These are phyloP conservation scores for Anadara kagoshimensis DNA, from an alignment of 1,140 invertebrate species.

Conservation along the genomic window DNA sequence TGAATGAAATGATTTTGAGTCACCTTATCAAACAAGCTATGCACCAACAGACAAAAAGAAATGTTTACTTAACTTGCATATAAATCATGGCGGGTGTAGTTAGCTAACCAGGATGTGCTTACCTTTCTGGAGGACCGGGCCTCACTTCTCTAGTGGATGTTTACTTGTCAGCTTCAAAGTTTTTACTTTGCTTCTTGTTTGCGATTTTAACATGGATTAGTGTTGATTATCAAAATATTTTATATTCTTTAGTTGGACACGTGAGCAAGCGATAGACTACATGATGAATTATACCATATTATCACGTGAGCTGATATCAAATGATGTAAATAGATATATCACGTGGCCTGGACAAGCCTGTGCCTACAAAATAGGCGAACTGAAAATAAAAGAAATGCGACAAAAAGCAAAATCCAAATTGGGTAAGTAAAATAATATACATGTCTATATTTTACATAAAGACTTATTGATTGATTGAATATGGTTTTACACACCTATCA, in stretches of 20 bases:
- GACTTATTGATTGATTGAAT: background rate
- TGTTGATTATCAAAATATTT: no score
- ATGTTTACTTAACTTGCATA: no score
- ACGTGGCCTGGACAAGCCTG: constrained; percentile 74
- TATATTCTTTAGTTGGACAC: constrained; percentile 63
- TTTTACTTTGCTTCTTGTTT: no score
- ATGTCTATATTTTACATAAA: background rate
- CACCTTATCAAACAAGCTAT: no score
- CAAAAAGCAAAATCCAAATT: constrained; percentile 52
- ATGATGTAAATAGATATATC: constrained; percentile 73
- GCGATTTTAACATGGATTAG: no score
- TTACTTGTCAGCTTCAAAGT: no score
- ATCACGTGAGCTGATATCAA: constrained; percentile 47
- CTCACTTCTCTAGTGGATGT: no score
- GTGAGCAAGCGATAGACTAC: constrained; percentile 70
- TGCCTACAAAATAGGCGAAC: constrained; percentile 74
- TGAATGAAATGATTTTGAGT: no score
- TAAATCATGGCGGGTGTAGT: no score
- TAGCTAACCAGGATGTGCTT: no score
- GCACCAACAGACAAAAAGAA: no score
- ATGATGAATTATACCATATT: constrained; percentile 67
- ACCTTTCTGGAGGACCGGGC: no score
- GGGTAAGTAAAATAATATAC: background rate
- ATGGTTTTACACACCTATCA: background rate
- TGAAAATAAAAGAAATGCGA: constrained; percentile 72